Conservation (phyloP, 2,888 invertebrate genomes). For the Lagria hirta region DNA sequence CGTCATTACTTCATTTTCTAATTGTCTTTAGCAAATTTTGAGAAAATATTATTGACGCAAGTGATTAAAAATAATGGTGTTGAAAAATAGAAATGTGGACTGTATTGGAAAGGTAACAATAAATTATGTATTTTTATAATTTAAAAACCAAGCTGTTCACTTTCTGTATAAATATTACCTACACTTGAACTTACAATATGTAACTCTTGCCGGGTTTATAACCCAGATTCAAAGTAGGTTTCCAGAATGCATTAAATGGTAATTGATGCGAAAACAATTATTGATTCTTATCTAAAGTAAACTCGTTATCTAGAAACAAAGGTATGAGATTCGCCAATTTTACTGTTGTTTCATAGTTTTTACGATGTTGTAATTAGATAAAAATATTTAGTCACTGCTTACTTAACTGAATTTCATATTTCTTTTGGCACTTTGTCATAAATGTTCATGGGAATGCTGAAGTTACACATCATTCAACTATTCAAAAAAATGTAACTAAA, state of each 20-base stretch:
- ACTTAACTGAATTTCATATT: slow-evolving; percentile 8
- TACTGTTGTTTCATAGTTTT: slow-evolving; percentile 3
- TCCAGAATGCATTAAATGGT: slow-evolving; percentile 11
- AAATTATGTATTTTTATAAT: slow-evolving; percentile 13
- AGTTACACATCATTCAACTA: no score
- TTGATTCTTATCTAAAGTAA: slow-evolving; percentile 2
- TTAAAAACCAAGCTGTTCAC: slow-evolving; percentile 22
- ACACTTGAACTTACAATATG: slow-evolving; percentile 26
- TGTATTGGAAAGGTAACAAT: slow-evolving; percentile 5
- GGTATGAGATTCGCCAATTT: slow-evolving; percentile 7
- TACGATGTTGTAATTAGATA: slow-evolving; percentile 6
- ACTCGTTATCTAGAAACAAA: slow-evolving; percentile 5
- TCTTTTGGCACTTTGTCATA: slow-evolving; percentile 7
- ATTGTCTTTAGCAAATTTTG: slow-evolving; percentile 9
- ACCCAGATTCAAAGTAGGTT: slow-evolving; percentile 28
- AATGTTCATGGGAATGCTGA: slow-evolving; percentile 12
- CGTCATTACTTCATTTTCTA: slow-evolving; percentile 22
- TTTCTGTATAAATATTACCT: no score
- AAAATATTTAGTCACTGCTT: slow-evolving; percentile 3
- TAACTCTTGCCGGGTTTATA: slow-evolving; percentile 6
- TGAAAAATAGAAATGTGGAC: slow-evolving; percentile 2
- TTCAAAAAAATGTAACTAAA: no score
- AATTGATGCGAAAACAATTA: background rate
- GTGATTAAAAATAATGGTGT: slow-evolving; percentile 5
- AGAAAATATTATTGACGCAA: slow-evolving; percentile 10